phyloP scores from a whole-genome alignment of 2,113 vertebrate species.

The Odobenus rosmarus region DNA sequence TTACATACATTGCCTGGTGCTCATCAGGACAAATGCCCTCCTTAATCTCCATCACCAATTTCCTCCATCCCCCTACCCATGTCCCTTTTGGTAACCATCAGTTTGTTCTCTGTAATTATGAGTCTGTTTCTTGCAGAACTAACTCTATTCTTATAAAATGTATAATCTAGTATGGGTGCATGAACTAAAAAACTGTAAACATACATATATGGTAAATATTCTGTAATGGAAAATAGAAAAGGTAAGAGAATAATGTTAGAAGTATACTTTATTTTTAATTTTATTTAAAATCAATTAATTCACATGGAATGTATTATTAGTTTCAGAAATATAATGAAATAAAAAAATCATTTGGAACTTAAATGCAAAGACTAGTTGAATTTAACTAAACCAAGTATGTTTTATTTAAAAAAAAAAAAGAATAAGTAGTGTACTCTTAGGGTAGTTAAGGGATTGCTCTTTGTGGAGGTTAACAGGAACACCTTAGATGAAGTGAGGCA shows the following conservation, averaged over 20 bases:
- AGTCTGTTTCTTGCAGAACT: not conserved
- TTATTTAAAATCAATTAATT: not conserved
- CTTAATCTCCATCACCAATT: not conserved
- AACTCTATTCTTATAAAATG: not conserved
- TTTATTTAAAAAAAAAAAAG: not conserved
- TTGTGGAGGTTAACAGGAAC: not conserved
- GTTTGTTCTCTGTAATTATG: not conserved
- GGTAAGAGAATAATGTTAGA: not conserved
- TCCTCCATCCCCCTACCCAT: accelerated
- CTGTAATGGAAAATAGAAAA: not conserved
- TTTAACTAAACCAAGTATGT: not conserved
- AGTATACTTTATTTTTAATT: not conserved
- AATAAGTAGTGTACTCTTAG: not conserved
- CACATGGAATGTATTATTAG: not conserved
- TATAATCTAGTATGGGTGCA: not conserved
- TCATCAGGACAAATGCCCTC: not conserved
- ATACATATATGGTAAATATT: not conserved
- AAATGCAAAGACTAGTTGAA: not conserved
- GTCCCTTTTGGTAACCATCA: not conserved
- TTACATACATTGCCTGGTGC: not conserved
- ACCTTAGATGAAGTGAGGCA: not conserved
- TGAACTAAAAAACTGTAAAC: not conserved
- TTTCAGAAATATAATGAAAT: not conserved
- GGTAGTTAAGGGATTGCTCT: not conserved
- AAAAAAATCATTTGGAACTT: not conserved